A percentile compares a stretch with the other conserved stretches of the same genome.
Evolutionary conservation across 2,797 vertebrate genomes (phyloP).

Genomic region (Staurois parvus): DNA sequence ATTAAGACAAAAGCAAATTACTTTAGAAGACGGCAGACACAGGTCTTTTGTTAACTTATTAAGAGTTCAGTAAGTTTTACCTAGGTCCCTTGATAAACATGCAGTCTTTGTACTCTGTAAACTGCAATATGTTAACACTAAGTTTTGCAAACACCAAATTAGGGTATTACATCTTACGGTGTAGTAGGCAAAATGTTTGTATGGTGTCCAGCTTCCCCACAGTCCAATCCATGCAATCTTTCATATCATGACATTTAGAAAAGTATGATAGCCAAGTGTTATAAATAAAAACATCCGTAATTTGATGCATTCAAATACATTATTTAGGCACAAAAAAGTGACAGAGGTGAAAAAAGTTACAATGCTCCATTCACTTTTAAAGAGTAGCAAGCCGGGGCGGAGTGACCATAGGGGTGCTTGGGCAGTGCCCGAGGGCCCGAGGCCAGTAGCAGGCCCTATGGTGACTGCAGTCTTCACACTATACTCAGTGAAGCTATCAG

Average conservation of each 20-base stretch:
- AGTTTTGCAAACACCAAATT: background rate
- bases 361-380: too few species aligned
- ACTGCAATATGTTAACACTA: background rate
- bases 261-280: background rate
- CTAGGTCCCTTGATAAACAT: constrained; percentile 25
- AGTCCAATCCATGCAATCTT: background rate
- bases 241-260: background rate
- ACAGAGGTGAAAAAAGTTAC: too few species aligned
- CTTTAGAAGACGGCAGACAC: constrained; percentile 19
- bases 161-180: background rate
- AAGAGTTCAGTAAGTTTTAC: constrained; percentile 30
- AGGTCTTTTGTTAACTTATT: constrained; percentile 43
- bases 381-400: too few species aligned
- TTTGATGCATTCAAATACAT: background rate
- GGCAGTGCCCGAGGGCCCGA: too few species aligned
- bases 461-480: too few species aligned
- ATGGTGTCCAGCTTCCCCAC: background rate
- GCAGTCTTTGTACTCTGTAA: constrained; percentile 6
- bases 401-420: too few species aligned
- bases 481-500: too few species aligned
- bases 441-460: too few species aligned
- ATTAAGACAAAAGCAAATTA: constrained; percentile 54
- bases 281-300: background rate
- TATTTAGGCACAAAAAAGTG: too few species aligned
- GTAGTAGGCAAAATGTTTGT: background rate